Evolutionary conservation across 2,113 vertebrate genomes (phyloP), one percentile per base, ranked within the genome.

Genomic region (Sciurus niger): DNA sequence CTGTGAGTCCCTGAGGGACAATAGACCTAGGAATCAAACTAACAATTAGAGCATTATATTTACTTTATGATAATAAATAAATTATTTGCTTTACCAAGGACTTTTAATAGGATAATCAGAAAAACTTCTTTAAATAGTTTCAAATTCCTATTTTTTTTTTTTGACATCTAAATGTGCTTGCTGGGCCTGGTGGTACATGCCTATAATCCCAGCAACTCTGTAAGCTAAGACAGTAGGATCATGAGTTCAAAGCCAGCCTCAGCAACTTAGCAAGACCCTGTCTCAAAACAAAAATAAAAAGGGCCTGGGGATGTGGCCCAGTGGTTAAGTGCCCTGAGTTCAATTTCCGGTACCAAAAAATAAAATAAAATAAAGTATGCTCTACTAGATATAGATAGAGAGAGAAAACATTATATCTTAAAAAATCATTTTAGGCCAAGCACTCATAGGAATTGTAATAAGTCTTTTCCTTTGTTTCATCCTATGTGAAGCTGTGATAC

Each of bases 1-100:
- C 53, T 73, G 20, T 88, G 37, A 58, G 20, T 13, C 55, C 30
- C 34, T 43, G 30, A 90, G 20, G 4, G 28, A 10, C 24, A 73
- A 67, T 10, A 78, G 46, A 58, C 24, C 34, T 79, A 43, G 55
- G 60, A 22, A 63, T 63, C 60, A 72, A 11, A 65, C 37, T 96
- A 72, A 53, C 43, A 77, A 65, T 55, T 88, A 90, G 4, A 32
- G 12, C 22, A 32, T 55, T 90, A 18, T 46, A 70, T 93, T 95
- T 79, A 51, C n/a, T 93, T 96, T 24, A n/a, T 51, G 28, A 43
- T 65, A 51, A 78, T 91, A 63, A 88, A 84, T 82, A 13, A 67
- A 46, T 89, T 85, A 72, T 76, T 91, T 92, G 53, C 46, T 76
- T 96, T 30, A 83, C 25, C 46, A 85, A 92, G 53, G 73, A 24